Evolutionary conservation across 1,140 invertebrate genomes (phyloP).

Genomic region (Drosophila azteca): DNA sequence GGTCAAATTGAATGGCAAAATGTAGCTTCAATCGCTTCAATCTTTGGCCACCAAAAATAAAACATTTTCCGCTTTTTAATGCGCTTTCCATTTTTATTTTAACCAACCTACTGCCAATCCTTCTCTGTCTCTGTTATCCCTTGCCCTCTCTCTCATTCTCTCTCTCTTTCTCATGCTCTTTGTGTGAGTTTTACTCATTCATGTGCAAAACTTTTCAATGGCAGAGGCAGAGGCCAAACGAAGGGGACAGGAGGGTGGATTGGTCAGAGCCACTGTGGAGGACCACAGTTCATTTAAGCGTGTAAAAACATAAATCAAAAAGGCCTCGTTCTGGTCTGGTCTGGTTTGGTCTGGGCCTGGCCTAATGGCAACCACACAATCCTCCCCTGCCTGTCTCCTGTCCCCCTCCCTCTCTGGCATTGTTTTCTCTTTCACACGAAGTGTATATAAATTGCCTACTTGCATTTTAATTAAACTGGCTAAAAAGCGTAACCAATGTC

Average conservation of each 20-base stretch:
- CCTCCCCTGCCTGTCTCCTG: neutral
- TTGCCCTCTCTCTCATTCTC: neutral
- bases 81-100: constrained; percentile 48
- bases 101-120: neutral
- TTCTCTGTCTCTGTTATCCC: constrained; percentile 3
- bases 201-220: constrained; percentile 74
- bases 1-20: constrained; percentile 22
- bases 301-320: constrained; percentile 82
- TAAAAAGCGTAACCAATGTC: constrained; percentile 76
- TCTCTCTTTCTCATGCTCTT: constrained; percentile 8
- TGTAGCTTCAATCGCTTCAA: constrained; percentile 33
- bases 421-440: constrained; percentile 50
- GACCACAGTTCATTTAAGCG: constrained; percentile 77
- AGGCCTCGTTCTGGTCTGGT: constrained; percentile 2
- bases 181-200: constrained; percentile 62
- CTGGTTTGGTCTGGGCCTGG: constrained; percentile 17
- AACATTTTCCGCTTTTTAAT: constrained; percentile 63
- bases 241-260: constrained; percentile 10
- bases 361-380: constrained; percentile 62
- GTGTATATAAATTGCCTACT: constrained; percentile 83
- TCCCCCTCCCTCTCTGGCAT: neutral
- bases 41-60: constrained; percentile 45
- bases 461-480: constrained; percentile 81
- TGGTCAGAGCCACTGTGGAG: constrained; percentile 25
- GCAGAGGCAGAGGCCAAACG: constrained; percentile 10